These are phyloP conservation scores for Poeciliopsis paucimaculata DNA, from an alignment of 2,797 vertebrate genomes.

Conservation along the genomic window DNA sequence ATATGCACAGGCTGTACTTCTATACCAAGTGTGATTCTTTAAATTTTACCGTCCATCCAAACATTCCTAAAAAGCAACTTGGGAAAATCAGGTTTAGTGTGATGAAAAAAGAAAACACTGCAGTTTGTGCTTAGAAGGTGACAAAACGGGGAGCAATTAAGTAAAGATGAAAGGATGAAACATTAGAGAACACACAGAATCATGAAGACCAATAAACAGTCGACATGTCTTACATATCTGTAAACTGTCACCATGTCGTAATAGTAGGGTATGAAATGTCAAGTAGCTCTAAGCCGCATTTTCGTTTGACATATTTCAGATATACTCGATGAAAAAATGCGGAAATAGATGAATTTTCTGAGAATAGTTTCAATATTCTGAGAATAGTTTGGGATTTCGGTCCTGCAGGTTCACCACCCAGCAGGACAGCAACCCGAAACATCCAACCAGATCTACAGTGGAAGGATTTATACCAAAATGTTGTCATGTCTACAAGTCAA, in stretches of 20 bases:
- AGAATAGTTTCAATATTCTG: no score
- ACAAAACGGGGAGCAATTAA: background rate
- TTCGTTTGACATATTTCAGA: no score
- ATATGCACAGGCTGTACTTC: constrained; percentile 21
- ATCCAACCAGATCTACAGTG: background rate
- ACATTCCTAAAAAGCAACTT: constrained; percentile 46
- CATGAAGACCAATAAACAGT: background rate
- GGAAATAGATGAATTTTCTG: no score
- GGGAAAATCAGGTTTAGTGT: constrained; percentile 58
- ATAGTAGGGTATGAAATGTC: no score
- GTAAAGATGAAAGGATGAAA: background rate
- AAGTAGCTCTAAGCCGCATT: no score
- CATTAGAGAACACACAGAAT: background rate
- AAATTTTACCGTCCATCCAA: constrained; percentile 56
- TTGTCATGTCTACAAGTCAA: background rate
- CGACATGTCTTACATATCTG: no score
- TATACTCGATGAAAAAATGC: no score
- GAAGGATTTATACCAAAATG: background rate
- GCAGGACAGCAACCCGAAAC: background rate
- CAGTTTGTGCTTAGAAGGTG: background rate
- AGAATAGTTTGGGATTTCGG: no score
- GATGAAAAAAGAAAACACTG: background rate
- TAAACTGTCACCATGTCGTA: no score
- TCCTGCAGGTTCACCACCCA: background rate
- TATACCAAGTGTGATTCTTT: constrained; percentile 53